Conservation (phyloP, 2,888 invertebrate species). For the Lucinisca nassula region DNA sequence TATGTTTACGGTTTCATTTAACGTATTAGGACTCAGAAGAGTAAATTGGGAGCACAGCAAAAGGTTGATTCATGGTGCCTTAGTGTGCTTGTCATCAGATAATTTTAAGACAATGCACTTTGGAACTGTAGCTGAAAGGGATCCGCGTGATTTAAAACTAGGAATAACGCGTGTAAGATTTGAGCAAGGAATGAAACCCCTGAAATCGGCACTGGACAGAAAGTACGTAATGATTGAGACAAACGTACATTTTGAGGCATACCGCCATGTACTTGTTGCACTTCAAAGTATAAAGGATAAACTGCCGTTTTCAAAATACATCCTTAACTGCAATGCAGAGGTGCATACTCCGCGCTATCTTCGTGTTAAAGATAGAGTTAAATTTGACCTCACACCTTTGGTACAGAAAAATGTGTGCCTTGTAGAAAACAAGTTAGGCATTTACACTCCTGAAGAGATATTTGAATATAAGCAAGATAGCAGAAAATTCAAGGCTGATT, state of each 20-base stretch:
- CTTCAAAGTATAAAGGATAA: conserved; percentile 89
- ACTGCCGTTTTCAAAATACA: conserved; percentile 75
- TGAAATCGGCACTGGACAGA: conserved; percentile 38
- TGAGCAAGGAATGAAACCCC: conserved; percentile 37
- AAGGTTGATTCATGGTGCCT: conserved; percentile 92
- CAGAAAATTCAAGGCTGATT: not conserved
- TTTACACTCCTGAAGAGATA: not conserved
- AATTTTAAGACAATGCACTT: conserved; percentile 92
- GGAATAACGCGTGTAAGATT: conserved; percentile 72
- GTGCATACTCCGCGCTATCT: conserved; percentile 71
- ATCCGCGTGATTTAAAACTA: conserved; percentile 62
- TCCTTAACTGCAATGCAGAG: conserved; percentile 69
- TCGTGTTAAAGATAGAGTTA: not conserved
- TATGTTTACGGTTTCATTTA: conserved; percentile 66
- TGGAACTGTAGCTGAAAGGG: conserved; percentile 89
- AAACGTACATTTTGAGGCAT: conserved; percentile 94
- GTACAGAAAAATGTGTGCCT: not conserved
- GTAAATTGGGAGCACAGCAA: conserved; percentile 89
- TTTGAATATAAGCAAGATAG: not conserved
- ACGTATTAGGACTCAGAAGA: conserved; percentile 31
- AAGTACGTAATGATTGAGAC: conserved; percentile 92
- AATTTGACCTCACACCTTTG: not conserved
- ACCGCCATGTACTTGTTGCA: conserved; percentile 92
- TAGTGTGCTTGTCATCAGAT: conserved; percentile 92
- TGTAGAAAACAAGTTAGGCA: not conserved